These are phyloP conservation scores for Calosoma granatense DNA, from an alignment of 1,140 invertebrate species.

Conservation along the genomic window DNA sequence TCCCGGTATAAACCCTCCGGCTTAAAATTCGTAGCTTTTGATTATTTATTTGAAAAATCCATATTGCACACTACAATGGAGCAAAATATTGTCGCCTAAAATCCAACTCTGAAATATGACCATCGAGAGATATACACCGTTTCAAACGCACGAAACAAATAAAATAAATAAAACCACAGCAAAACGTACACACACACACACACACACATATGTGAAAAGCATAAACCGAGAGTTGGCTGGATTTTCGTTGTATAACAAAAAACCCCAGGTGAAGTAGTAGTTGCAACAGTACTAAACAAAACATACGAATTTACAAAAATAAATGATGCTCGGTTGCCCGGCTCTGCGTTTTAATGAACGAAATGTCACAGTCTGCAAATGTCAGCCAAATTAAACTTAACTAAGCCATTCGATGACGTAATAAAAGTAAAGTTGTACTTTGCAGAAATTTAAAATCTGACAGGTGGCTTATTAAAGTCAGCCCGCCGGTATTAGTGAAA, in stretches of 20 bases:
- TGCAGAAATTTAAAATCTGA: constrained; percentile 1
- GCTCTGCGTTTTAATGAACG: not conserved
- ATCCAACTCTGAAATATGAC: not conserved
- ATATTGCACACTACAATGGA: not conserved
- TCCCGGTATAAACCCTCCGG: not conserved
- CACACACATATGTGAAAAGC: no score
- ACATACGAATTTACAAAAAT: no score
- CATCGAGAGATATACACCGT: not conserved
- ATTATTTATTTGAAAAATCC: not conserved
- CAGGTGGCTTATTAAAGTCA: constrained; percentile 1
- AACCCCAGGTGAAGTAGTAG: not conserved
- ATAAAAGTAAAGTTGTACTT: constrained; percentile 4
- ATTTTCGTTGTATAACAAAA: not conserved
- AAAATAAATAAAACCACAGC: no score
- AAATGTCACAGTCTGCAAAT: not conserved
- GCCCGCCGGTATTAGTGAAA: not conserved
- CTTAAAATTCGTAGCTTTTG: not conserved
- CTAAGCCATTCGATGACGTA: not conserved
- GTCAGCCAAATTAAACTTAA: constrained; percentile 5
- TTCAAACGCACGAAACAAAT: not conserved
- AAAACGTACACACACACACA: no score
- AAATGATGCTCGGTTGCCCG: not conserved
- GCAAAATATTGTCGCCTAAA: not conserved
- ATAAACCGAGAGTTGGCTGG: not conserved
- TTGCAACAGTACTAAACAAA: no score